Evolutionary conservation across 2,113 vertebrate genomes (phyloP), one percentile per base, ranked within the genome.

Genomic region (Barbus barbus): DNA sequence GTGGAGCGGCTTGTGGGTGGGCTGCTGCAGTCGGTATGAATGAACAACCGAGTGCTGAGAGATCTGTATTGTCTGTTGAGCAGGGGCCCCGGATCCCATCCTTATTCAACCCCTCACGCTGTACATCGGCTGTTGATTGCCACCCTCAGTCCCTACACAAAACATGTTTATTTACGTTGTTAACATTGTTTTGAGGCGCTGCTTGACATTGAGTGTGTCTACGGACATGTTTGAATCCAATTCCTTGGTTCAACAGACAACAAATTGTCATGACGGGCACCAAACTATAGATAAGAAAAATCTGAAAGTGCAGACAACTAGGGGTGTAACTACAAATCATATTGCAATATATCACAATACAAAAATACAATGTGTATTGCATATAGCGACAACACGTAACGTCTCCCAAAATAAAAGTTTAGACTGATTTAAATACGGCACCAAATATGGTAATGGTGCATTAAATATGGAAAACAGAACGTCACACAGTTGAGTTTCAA

Each of bases 1-100:
- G 87, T 80, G 86, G 89, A 86, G 78, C 46, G 41, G 74, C 14
- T 63, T 77, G 84, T 88, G 85, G 86, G 86, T 84, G 85, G 86
- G 83, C 86, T 78, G 74, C 56, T 24, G 65, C 73, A 58, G 82
- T 51, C 48, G 58, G 46, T 81, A 84, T 91, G 89, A 91, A 90
- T 91, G 90, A 91, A 86, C 77, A 85, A 63, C 51, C 48, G 4
- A 31, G 75, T 9, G 67, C 44, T 74, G 63, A 81, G 82, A 84
- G 51, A 85, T 65, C 71, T 46, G 76, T 51, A 58, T 65, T 76
- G 79, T 82, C 41, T 73, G 74, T 71, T 56, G 18, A 51, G 28
- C 46, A 78, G 31, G 48, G 63, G 75, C 28, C 38, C 44, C 4
- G 20, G 16, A 9, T 46, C 41, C 20, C 41, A 26, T n/a, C n/a